Conservation (phyloP, 2,113 vertebrate genomes). For the Zingel zingel region DNA sequence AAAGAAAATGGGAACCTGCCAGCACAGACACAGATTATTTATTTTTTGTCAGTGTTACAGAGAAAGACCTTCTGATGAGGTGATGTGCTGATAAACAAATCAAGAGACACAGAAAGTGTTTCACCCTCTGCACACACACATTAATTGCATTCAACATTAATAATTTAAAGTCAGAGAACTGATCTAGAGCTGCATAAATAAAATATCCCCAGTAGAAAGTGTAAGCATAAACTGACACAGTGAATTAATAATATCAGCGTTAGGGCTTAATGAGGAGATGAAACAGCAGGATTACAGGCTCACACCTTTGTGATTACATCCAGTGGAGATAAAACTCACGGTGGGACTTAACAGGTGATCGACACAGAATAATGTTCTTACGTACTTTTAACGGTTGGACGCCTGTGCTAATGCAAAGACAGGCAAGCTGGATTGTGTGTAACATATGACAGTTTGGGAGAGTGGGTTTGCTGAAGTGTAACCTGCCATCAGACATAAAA, state of each 20-base stretch:
- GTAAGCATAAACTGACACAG: constrained; percentile 67
- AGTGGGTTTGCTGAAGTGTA: constrained; percentile 35
- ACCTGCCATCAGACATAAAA: constrained; percentile 43
- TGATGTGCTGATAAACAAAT: constrained; percentile 55
- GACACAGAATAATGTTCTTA: background rate
- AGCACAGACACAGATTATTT: background rate
- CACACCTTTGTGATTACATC: constrained; percentile 55
- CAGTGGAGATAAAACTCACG: constrained; percentile 33
- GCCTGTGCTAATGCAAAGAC: constrained; percentile 1
- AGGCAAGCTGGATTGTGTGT: constrained; percentile 2
- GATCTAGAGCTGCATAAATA: constrained; percentile 76
- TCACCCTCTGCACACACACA: constrained; percentile 4
- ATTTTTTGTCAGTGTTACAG: constrained; percentile 23
- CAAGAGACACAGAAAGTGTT: constrained; percentile 28
- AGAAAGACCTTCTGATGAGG: constrained; percentile 48
- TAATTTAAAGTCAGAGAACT: constrained; percentile 75
- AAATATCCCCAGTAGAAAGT: constrained; percentile 62
- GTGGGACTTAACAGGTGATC: constrained; percentile 19
- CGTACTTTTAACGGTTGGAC: background rate
- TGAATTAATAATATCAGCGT: constrained; percentile 69
- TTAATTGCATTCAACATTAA: constrained; percentile 76
- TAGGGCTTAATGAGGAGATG: constrained; percentile 54
- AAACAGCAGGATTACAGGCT: constrained; percentile 62
- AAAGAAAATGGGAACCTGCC: constrained; percentile 7
- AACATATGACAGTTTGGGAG: constrained; percentile 42